Evolutionary conservation across 2,113 vertebrate species (phyloP).

Genomic region (Nothobranchius furzeri): DNA sequence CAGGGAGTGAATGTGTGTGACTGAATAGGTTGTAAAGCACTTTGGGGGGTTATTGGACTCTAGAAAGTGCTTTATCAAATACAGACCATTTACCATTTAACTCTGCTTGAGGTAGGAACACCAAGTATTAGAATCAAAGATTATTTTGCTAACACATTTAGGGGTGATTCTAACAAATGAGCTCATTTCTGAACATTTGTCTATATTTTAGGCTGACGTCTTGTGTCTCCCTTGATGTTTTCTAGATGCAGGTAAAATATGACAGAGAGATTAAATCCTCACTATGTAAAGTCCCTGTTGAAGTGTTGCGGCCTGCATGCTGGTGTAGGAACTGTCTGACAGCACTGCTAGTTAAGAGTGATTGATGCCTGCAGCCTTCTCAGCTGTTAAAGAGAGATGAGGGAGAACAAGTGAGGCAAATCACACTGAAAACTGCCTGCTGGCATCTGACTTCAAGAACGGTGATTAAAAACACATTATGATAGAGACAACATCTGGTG

Average conservation of each 20-base stretch:
- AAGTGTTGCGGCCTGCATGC: conserved; percentile 21
- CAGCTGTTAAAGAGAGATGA: conserved; percentile 65
- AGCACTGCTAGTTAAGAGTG: conserved; percentile 65
- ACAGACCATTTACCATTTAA: no score
- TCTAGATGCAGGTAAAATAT: background rate
- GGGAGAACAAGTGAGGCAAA: conserved; percentile 58
- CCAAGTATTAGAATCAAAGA: background rate
- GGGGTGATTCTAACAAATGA: background rate
- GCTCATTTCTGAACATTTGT: background rate
- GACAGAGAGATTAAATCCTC: background rate
- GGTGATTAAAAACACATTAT: conserved; percentile 83
- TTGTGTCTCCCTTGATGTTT: background rate
- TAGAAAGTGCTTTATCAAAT: no score
- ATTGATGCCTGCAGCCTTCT: conserved; percentile 65
- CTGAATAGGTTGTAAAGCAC: no score
- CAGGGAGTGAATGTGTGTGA: no score
- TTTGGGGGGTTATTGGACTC: no score
- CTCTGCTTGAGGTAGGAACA: background rate
- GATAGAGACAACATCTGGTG: conserved; percentile 80
- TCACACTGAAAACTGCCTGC: conserved; percentile 64
- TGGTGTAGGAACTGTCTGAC: conserved; percentile 28
- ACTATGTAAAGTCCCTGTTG: background rate
- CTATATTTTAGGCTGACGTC: background rate
- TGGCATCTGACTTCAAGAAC: conserved; percentile 73
- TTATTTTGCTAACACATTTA: background rate